These are phyloP conservation scores for Cantharis flavilabris DNA, from an alignment of 2,888 invertebrate species.

Conservation along the genomic window DNA sequence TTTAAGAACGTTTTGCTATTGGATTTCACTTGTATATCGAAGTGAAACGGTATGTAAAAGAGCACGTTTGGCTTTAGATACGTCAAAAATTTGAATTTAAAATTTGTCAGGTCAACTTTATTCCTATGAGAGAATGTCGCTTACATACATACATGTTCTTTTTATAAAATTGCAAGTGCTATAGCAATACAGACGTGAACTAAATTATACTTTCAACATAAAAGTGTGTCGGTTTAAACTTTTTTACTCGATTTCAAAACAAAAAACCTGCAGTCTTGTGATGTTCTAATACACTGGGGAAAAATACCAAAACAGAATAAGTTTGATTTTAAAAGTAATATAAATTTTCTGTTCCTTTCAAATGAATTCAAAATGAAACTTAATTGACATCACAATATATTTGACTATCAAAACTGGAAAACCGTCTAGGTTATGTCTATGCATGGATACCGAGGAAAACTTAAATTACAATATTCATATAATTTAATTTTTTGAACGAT, in stretches of 20 bases:
- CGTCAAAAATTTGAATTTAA: slow-evolving; percentile 17
- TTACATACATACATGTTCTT: slow-evolving; percentile 10
- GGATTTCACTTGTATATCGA: neutral
- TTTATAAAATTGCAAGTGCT: slow-evolving; percentile 18
- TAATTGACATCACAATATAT: neutral
- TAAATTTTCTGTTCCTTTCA: neutral
- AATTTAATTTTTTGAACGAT: neutral
- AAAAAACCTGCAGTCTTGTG: neutral
- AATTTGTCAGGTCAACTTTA: slow-evolving; percentile 12
- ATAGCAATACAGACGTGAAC: slow-evolving; percentile 9
- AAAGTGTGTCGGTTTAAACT: slow-evolving; percentile 10
- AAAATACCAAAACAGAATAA: neutral
- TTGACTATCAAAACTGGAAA: neutral
- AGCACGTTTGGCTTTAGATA: slow-evolving; percentile 6
- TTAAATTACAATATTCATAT: neutral
- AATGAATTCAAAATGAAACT: neutral
- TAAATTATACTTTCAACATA: slow-evolving; percentile 15
- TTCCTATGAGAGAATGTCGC: slow-evolving; percentile 13
- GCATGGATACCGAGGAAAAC: neutral
- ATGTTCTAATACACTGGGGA: neutral
- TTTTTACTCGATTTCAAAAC: slow-evolving; percentile 8
- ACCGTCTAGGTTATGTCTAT: neutral
- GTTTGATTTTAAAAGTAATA: neutral
- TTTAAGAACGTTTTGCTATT: neutral
- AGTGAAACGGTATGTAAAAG: neutral